phyloP scores from a whole-genome alignment of 2,797 vertebrate species.

The Hydrocynus forskahlii region DNA sequence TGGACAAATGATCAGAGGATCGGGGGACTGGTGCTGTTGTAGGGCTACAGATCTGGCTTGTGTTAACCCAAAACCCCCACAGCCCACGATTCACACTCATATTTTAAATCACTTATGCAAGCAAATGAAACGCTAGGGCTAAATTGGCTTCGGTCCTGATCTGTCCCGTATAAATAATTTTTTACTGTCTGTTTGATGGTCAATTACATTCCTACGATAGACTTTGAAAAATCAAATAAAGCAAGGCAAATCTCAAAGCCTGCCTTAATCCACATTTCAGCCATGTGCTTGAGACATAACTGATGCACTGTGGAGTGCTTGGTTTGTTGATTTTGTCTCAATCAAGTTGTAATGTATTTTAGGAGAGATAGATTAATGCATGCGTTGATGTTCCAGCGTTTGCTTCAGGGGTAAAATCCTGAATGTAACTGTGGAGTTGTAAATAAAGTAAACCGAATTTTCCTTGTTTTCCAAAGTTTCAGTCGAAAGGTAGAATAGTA shows the following conservation, averaged over 20 bases:
- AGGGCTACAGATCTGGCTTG: conserved; percentile 47
- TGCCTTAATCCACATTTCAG: neutral
- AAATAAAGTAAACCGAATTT: neutral
- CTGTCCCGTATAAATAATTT: neutral
- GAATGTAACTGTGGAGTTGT: neutral
- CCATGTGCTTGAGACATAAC: conserved; percentile 4
- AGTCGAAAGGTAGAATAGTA: too few species aligned
- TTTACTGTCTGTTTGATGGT: conserved; percentile 33
- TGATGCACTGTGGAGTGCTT: neutral
- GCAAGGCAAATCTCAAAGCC: conserved; percentile 5
- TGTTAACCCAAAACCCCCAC: conserved; percentile 15
- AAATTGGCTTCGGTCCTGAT: conserved; percentile 7
- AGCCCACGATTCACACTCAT: conserved; percentile 30
- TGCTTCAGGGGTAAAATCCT: neutral
- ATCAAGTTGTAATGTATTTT: neutral
- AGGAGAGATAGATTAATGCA: neutral
- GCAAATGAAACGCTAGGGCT: neutral
- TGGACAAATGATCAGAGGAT: conserved; percentile 59
- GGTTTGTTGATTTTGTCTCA: neutral
- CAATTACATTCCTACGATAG: conserved; percentile 28
- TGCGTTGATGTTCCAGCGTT: neutral
- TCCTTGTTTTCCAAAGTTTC: too few species aligned
- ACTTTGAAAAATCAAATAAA: conserved; percentile 13
- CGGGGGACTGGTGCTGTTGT: conserved; percentile 38
- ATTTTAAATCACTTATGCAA: conserved; percentile 47